phyloP scores from a whole-genome alignment of 2,888 invertebrate species.

The Diploptera punctata region DNA sequence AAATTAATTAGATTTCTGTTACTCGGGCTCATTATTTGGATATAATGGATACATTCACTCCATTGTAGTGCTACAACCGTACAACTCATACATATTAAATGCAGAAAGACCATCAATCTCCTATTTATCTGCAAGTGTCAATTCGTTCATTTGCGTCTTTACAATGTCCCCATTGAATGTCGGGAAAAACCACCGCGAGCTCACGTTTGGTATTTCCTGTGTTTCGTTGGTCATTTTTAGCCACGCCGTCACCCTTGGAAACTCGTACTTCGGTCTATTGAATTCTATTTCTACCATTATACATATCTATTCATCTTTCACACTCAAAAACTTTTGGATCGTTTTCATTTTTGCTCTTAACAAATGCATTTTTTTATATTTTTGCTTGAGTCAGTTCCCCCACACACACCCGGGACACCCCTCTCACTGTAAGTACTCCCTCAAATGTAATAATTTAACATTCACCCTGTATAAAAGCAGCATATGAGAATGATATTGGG shows the following conservation, averaged over 20 bases:
- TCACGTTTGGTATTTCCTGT: background rate
- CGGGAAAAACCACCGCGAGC: background rate
- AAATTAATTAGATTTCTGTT: no score
- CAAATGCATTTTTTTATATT: conserved; percentile 9
- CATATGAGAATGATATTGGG: background rate
- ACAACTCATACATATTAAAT: conserved; percentile 1
- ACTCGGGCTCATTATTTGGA: no score
- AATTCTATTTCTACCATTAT: background rate
- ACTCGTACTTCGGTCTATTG: background rate
- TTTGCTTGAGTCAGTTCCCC: background rate
- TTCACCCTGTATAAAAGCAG: background rate
- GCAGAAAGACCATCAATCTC: conserved; percentile 15
- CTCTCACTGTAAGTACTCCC: conserved; percentile 26
- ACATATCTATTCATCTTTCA: background rate
- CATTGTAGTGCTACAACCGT: no score
- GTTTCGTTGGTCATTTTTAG: background rate
- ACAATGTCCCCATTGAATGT: background rate
- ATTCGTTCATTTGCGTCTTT: conserved; percentile 22
- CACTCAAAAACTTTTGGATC: background rate
- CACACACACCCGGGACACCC: background rate
- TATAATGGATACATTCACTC: no score
- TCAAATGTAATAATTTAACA: conserved; percentile 27
- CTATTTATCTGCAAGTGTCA: conserved; percentile 10
- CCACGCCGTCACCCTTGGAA: background rate
- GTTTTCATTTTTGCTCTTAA: background rate